phyloP scores from a whole-genome alignment of 1,140 invertebrate genomes.

The Euschistus heros region DNA sequence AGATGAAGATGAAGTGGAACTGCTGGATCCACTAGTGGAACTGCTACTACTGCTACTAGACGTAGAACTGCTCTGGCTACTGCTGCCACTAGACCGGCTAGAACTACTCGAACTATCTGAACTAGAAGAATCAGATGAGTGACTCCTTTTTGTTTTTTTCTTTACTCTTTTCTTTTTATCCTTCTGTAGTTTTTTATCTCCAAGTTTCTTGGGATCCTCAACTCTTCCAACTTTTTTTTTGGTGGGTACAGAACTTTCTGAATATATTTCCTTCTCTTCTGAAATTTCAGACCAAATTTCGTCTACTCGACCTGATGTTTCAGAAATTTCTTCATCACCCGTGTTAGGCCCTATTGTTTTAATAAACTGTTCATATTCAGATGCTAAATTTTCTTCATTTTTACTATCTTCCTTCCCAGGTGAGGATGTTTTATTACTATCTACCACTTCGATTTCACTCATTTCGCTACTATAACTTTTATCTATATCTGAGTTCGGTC shows the following conservation, averaged over 20 bases:
- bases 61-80: not conserved
- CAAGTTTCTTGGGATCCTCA: not conserved
- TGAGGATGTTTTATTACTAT: too few species aligned
- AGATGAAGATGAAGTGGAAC: conserved; percentile 10
- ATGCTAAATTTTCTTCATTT: conserved; percentile 16
- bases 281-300: not conserved
- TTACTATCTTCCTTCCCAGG: too few species aligned
- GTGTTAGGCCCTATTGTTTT: conserved; percentile 18
- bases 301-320: too few species aligned
- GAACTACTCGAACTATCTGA: conserved; percentile 3
- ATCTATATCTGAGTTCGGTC: too few species aligned
- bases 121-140: conserved; percentile 16
- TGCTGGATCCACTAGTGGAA: not conserved
- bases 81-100: not conserved
- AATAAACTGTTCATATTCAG: conserved; percentile 24
- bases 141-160: conserved; percentile 6
- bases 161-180: conserved; percentile 2
- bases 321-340: too few species aligned
- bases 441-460: too few species aligned
- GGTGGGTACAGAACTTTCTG: not conserved
- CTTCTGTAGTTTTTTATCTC: conserved; percentile 1
- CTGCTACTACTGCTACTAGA: not conserved
- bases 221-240: conserved; percentile 4
- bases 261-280: not conserved
- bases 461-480: too few species aligned